These are phyloP conservation scores for Pediacus dermestoides DNA, from an alignment of 2,888 invertebrate genomes.

Conservation along the genomic window DNA sequence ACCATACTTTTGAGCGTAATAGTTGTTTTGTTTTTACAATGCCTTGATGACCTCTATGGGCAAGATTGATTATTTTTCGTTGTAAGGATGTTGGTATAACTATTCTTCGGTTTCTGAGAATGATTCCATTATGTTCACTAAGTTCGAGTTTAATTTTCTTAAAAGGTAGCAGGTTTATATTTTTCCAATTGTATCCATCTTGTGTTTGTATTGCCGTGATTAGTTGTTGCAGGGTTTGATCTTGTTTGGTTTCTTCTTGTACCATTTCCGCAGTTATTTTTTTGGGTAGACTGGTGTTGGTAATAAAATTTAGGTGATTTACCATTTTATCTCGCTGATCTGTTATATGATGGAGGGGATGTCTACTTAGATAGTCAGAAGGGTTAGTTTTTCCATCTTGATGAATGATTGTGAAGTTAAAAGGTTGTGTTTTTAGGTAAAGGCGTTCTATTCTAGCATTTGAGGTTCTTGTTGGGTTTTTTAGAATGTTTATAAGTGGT, in stretches of 20 bases:
- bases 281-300: conserved; percentile 6
- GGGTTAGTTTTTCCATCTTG: conserved; percentile 20
- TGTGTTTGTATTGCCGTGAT: conserved; percentile 4
- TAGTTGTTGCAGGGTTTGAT: conserved; percentile 10
- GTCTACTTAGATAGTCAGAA: conserved; percentile 21
- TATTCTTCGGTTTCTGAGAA: conserved; percentile 13
- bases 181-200: conserved; percentile 5
- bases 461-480: conserved; percentile 14
- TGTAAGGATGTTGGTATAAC: conserved; percentile 10
- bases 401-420: conserved; percentile 17
- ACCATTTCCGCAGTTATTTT: conserved; percentile 15
- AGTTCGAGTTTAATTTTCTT: conserved; percentile 14
- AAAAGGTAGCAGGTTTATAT: conserved; percentile 8
- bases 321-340: conserved; percentile 11
- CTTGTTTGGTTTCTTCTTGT: conserved; percentile 14
- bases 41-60: conserved; percentile 17
- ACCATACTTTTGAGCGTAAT: conserved; percentile 19
- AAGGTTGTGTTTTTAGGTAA: conserved; percentile 15
- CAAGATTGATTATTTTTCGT: conserved; percentile 12
- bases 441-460: conserved; percentile 19
- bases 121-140: conserved; percentile 8
- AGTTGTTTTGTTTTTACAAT: conserved; percentile 17
- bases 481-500: conserved; percentile 11
- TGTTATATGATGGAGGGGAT: conserved; percentile 11
- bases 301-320: conserved; percentile 13